A percentile compares a stretch with the other conserved stretches of the same genome.
Evolutionary conservation across 2,888 invertebrate species (phyloP).

Genomic region (Linnaemya vulpina): DNA sequence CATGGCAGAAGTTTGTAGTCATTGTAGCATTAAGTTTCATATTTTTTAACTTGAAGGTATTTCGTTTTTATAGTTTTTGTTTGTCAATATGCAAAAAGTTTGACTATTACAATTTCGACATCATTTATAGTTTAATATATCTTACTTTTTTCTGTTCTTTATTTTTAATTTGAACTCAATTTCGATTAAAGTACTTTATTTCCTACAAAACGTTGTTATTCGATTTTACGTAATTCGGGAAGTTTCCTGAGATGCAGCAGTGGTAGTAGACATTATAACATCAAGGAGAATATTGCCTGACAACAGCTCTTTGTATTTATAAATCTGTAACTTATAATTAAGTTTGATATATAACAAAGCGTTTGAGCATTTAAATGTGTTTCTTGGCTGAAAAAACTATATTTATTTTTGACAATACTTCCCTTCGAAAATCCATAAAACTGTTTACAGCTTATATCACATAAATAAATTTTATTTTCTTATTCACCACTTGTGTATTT

Average conservation of each 20-base stretch:
- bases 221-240: slow-evolving; percentile 48
- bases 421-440: slow-evolving; percentile 25
- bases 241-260: neutral
- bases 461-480: slow-evolving; percentile 45
- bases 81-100: slow-evolving; percentile 55
- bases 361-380: neutral
- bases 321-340: neutral
- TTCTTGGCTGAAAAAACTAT: too few relatives aligned
- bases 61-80: neutral
- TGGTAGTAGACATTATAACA: neutral
- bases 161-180: slow-evolving; percentile 52
- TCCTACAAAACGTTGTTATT: slow-evolving; percentile 45
- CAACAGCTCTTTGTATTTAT: too few relatives aligned
- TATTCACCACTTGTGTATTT: slow-evolving; percentile 35
- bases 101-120: slow-evolving; percentile 59
- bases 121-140: slow-evolving; percentile 40
- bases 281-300: too few relatives aligned
- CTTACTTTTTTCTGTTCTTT: slow-evolving; percentile 10
- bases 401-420: slow-evolving; percentile 12
- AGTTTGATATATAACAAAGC: too few relatives aligned
- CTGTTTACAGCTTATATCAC: slow-evolving; percentile 17
- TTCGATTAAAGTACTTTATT: slow-evolving; percentile 42
- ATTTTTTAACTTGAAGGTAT: slow-evolving; percentile 14
- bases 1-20: slow-evolving; percentile 4
- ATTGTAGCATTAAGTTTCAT: slow-evolving; percentile 4